Evolutionary conservation across 2,888 invertebrate species (phyloP).

Genomic region (Cheilosia scutellata): DNA sequence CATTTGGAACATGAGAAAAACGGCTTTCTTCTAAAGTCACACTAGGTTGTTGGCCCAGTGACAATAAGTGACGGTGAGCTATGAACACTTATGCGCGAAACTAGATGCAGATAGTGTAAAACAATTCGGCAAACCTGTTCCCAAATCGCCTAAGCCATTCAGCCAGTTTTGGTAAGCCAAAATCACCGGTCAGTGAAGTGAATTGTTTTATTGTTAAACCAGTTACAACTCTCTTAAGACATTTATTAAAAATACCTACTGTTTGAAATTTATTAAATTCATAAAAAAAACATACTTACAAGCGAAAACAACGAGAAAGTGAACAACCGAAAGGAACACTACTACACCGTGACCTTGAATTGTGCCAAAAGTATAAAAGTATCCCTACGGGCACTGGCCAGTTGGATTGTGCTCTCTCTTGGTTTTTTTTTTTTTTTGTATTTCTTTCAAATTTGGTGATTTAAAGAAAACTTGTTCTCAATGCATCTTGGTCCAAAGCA

Average conservation of each 20-base stretch:
- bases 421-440: conserved; percentile 20
- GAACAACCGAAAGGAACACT: conserved; percentile 17
- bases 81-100: conserved; percentile 11
- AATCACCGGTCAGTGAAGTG: too few relatives aligned
- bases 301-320: conserved; percentile 27
- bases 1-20: conserved; percentile 13
- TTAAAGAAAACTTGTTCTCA: conserved; percentile 37
- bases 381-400: background rate
- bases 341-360: conserved; percentile 61
- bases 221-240: background rate
- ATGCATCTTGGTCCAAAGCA: conserved; percentile 30
- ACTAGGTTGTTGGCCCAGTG: conserved; percentile 28
- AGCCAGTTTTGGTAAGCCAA: conserved; percentile 26
- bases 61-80: background rate
- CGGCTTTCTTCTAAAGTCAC: background rate
- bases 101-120: conserved; percentile 2
- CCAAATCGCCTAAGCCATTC: conserved; percentile 11
- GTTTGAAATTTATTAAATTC: conserved; percentile 7
- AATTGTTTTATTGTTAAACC: conserved; percentile 17
- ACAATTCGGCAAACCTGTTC: conserved; percentile 33
- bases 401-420: background rate
- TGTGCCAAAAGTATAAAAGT: conserved; percentile 2
- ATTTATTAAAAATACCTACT: background rate
- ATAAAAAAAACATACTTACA: background rate
- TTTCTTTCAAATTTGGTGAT: conserved; percentile 11